These are phyloP conservation scores for Rhodeus uyekii DNA, from an alignment of 2,797 vertebrate species.

Conservation along the genomic window DNA sequence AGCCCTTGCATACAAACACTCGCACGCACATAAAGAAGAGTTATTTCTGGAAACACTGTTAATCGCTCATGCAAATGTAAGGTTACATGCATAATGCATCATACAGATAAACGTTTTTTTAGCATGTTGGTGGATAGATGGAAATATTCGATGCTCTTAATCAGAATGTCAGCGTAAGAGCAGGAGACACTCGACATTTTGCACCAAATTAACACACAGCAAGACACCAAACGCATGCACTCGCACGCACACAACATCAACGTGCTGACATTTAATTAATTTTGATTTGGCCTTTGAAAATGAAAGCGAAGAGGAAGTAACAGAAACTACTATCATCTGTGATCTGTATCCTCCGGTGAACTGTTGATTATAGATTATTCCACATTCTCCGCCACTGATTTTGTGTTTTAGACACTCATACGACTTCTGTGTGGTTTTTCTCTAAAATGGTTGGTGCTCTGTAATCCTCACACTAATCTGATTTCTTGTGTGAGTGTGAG, in stretches of 20 bases:
- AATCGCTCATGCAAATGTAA: conserved; percentile 10
- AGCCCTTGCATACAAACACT: conserved; percentile 13
- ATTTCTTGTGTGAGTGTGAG: conserved; percentile 21
- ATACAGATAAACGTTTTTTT: background rate
- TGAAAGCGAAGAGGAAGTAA: conserved; percentile 9
- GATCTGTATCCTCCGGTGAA: conserved; percentile 20
- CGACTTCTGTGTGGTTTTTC: conserved; percentile 2
- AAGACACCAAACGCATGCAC: conserved; percentile 26
- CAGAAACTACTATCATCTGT: conserved; percentile 38
- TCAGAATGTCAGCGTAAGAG: conserved; percentile 47
- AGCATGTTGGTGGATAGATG: conserved; percentile 4
- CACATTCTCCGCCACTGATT: background rate
- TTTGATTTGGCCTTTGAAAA: conserved; percentile 41
- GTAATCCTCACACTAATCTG: conserved; percentile 49
- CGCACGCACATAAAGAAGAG: background rate
- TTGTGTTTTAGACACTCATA: background rate
- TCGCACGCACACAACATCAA: conserved; percentile 36
- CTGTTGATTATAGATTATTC: conserved; percentile 7
- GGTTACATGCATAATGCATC: conserved; percentile 7
- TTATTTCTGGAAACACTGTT: conserved; percentile 25
- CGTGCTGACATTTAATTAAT: conserved; percentile 57
- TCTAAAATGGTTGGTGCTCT: conserved; percentile 15
- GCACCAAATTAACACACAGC: conserved; percentile 46
- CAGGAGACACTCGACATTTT: conserved; percentile 43
- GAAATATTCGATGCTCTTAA: conserved; percentile 16